Conservation (phyloP, 2,797 vertebrate species). For the Rhadinocentrus ornatus region DNA sequence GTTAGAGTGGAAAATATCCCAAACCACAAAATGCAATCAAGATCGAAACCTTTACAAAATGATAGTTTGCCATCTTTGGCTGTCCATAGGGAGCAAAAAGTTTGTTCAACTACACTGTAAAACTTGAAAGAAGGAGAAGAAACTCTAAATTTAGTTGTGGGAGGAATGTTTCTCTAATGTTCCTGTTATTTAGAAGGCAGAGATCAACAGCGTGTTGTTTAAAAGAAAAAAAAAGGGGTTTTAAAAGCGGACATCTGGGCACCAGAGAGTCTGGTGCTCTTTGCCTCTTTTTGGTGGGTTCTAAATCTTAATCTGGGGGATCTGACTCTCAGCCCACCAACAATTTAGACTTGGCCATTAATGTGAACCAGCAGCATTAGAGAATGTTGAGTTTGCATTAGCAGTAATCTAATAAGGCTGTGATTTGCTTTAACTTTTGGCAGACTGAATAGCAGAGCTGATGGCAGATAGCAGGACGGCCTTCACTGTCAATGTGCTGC, state of each 20-base stretch:
- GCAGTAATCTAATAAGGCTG: background rate
- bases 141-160: background rate
- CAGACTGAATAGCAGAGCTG: background rate
- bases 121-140: background rate
- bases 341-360: background rate
- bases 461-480: background rate
- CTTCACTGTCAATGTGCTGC: too few relatives aligned
- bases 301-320: background rate
- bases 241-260: background rate
- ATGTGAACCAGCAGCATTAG: background rate
- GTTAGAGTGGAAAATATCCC: too few relatives aligned
- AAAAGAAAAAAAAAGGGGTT: background rate
- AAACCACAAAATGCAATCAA: background rate
- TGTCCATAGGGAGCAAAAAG: background rate
- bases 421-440: constrained; percentile 11
- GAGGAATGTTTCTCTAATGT: background rate
- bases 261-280: background rate
- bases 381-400: constrained; percentile 1
- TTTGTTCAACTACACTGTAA: background rate
- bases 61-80: too few relatives aligned
- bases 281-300: background rate
- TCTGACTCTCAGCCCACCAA: background rate
- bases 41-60: too few relatives aligned
- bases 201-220: background rate
- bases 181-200: background rate